Percentiles rank a stretch among this genome's conserved stretches.
phyloP scores from a whole-genome alignment of 1,140 invertebrate species.

The Ceratosolen fusciceps region DNA sequence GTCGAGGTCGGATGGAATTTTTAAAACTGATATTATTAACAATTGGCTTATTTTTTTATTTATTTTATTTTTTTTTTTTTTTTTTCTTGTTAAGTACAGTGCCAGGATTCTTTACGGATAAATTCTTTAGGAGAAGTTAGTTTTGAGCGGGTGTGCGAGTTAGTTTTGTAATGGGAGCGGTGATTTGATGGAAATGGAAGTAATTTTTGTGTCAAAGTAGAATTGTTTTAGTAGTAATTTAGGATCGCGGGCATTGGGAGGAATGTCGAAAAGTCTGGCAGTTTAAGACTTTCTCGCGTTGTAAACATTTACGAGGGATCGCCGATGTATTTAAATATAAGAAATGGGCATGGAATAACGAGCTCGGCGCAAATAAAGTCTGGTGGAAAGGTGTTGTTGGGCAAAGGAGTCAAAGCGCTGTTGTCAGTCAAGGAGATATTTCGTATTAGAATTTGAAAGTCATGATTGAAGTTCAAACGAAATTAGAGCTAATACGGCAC shows the following conservation, averaged over 20 bases:
- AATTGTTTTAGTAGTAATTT: neutral
- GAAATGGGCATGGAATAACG: neutral
- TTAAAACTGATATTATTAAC: too few species aligned
- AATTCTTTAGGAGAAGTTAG: neutral
- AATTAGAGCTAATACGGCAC: neutral
- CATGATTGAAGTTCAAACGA: neutral
- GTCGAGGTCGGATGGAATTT: too few species aligned
- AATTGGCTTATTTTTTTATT: too few species aligned
- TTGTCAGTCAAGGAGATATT: neutral
- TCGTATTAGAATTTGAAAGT: neutral
- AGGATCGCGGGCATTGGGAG: neutral
- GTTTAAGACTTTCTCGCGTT: neutral
- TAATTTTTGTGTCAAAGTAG: neutral
- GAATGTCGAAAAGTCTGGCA: neutral
- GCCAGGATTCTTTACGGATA: too few species aligned
- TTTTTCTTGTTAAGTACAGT: too few species aligned
- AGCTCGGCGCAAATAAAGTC: neutral
- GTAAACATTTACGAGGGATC: neutral
- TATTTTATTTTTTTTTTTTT: too few species aligned
- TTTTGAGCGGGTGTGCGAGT: too few species aligned
- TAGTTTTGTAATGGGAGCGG: too few species aligned
- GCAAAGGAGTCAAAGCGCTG: too few species aligned
- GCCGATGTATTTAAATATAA: neutral
- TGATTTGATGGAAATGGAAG: too few species aligned
- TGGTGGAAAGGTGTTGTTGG: neutral